Base-by-base conservation (phyloP, 2,888 invertebrate genomes). In the Drosophila limbata region DNA sequence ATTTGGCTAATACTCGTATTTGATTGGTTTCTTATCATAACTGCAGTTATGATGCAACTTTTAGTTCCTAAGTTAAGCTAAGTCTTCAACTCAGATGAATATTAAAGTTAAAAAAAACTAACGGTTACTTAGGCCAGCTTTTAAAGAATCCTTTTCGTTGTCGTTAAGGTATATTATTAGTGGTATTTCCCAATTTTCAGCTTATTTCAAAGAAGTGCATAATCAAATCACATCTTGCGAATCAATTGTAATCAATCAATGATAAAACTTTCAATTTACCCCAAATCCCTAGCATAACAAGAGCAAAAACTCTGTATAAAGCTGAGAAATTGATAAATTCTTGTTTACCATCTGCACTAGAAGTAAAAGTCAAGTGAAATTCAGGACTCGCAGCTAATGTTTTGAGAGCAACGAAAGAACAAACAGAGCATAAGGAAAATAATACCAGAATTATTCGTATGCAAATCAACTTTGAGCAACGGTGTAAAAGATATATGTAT, bases 381-480 rank as follows among this genome's bases (percentile, higher is more conserved):
- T 55, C 50, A 56, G 33, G 15, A 35, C 33, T 33, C 44, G 44
- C 55, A 17, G 82, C 79, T 87, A 84, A 87, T 82, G 82, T 70
- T 87, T 67, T 70, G 57, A 75, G 50, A 76, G 79, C 65, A 63
- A 48, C 35, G 42, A 50, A 50, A 50, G 53, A 65, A 57, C 74
- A 78, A 87, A 77, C 52, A 84, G 45, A 45, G 62, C 45, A 72
- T 17, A 57, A 31, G 50, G n/a, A 56, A 39, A 70, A 72, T 79
- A 69, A 73, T 67, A 66, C 56, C 53, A 60, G 64, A 79, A 74
- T 77, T 53, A 33, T 53, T 73, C 40, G 42, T 69, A 84, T 84
- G 84, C 88, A 84, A 84, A 84, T 80, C 75, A 69, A 75, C 67
- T 77, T 68, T 53, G 28, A 57, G 47, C 50, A 52, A 53, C 67